Base-by-base conservation (phyloP, 2,797 vertebrate species). In the Neopelma chrysocephalum region DNA sequence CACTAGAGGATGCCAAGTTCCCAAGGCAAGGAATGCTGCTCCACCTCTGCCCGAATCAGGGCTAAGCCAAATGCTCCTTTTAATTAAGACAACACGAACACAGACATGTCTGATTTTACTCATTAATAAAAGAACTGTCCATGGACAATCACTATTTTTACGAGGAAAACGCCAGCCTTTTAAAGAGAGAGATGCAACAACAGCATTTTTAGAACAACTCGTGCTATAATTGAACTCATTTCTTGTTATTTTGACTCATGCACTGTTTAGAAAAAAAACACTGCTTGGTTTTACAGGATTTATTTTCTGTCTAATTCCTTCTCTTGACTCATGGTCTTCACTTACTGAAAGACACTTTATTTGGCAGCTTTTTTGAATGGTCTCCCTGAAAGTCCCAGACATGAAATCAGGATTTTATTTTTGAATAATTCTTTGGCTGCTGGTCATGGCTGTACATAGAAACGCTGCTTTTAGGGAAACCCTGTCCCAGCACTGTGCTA, bases 1-100 rank as follows among this genome's bases (percentile, higher is more conserved):
- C 96, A 68, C 94, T 94, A 96, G 95, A 89, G 95, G 95, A 95
- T 90, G 96, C 93, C 94, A 94, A 79, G 61, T 43, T 93, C 68
- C 82, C 80, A 64, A 82, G 9, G 34, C 78, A 91, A 68, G 54
- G 79, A 85, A 83, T 57, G 25, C 71, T 23, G 42, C 66, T 89
- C 53, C 70, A 48, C 40, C 50, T 68, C 43, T 27, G 15, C 17
- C 22, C 1, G 1, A 80, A 62, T 25, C 40, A 34, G 62, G 62
- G 20, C 29, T 40, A 64, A 88, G 9, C 17, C 53, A 61, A 66
- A 77, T 0, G 9, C 45, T 65, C 19, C 68, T 54, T 80, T 57
- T 56, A 32, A 0, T 32, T 51, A 48, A 62, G 38, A 34, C 32
- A n/a, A 25, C 4, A 1, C 3, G 3, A 72, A 10, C 36, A 40